These are phyloP conservation scores for Cantharis rustica DNA, from an alignment of 2,888 invertebrate species.

Conservation along the genomic window DNA sequence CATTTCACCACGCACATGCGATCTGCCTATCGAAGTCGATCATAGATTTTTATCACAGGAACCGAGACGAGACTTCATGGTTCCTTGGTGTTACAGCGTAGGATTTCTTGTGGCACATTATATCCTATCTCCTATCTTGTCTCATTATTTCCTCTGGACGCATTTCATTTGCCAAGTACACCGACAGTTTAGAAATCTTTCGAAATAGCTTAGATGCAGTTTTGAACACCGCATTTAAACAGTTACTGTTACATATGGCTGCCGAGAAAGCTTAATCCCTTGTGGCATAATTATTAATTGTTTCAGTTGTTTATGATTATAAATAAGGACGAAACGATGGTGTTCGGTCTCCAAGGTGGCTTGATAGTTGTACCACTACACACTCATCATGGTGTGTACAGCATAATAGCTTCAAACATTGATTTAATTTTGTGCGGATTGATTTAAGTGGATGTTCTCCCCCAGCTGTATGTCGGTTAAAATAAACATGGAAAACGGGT, in stretches of 20 bases:
- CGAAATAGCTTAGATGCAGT: no score
- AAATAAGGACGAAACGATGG: not conserved
- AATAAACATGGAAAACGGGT: not conserved
- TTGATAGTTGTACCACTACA: not conserved
- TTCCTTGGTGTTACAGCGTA: not conserved
- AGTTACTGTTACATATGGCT: no score
- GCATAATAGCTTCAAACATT: not conserved
- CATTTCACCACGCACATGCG: not conserved
- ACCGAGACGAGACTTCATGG: not conserved
- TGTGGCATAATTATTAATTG: not conserved
- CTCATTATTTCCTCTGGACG: not conserved
- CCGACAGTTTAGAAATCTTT: not conserved
- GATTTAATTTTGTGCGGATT: not conserved
- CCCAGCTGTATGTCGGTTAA: not conserved
- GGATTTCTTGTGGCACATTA: not conserved
- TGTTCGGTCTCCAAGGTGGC: not conserved
- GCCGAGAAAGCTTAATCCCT: no score
- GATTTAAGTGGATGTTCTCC: not conserved
- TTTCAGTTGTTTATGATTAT: not conserved
- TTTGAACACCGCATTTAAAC: no score
- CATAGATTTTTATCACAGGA: not conserved
- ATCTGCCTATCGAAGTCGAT: not conserved
- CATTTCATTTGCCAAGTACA: not conserved
- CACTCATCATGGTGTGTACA: not conserved
- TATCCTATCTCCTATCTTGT: not conserved